These are phyloP conservation scores for Tachina lurida DNA, from an alignment of 2,888 invertebrate species.

Conservation along the genomic window DNA sequence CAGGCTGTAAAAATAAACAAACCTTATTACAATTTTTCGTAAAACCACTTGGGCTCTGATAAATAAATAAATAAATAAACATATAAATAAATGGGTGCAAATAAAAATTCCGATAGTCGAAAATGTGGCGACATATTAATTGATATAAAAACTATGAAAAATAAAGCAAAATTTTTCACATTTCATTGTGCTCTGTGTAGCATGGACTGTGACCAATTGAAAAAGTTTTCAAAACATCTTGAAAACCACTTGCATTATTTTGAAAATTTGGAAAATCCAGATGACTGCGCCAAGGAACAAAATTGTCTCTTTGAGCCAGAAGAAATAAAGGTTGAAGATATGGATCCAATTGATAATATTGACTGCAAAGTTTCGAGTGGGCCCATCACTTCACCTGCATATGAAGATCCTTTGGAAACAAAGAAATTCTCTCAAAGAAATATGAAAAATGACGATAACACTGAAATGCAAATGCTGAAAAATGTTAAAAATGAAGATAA, in stretches of 20 bases:
- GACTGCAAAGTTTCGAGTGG: background rate
- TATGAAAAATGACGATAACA: background rate
- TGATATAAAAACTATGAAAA: constrained; percentile 54
- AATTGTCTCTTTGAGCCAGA: constrained; percentile 34
- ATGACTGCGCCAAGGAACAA: background rate
- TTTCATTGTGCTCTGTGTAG: constrained; percentile 56
- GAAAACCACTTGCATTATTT: constrained; percentile 48
- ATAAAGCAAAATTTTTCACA: constrained; percentile 54
- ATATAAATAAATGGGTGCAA: constrained; percentile 46
- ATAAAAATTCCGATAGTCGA: constrained; percentile 19
- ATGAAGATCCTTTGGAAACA: constrained; percentile 55
- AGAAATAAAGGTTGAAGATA: constrained; percentile 47
- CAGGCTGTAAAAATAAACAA: constrained; percentile 41
- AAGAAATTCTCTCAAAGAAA: background rate
- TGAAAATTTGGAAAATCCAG: background rate
- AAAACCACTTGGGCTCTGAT: background rate
- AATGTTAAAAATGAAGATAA: constrained; percentile 21
- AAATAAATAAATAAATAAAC: no score
- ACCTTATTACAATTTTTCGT: background rate
- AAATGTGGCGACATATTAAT: constrained; percentile 61
- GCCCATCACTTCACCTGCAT: background rate
- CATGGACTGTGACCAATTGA: constrained; percentile 57
- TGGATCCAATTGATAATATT: background rate
- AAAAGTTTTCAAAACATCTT: constrained; percentile 61
- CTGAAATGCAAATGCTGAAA: background rate